These are phyloP conservation scores for Stenoptilia bipunctidactyla DNA, from an alignment of 2,888 invertebrate species.

Conservation along the genomic window DNA sequence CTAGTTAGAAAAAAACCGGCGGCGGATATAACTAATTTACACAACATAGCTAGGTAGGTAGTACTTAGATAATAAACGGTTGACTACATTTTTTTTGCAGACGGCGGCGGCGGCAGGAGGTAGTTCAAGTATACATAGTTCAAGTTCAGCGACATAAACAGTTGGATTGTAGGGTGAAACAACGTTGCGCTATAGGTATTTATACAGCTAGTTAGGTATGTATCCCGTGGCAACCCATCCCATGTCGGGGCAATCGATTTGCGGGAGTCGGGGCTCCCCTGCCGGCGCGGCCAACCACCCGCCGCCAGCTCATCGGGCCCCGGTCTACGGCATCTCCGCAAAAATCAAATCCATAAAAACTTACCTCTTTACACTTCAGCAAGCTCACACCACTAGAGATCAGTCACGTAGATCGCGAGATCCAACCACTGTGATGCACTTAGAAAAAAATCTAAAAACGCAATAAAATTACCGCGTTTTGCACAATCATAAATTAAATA, in stretches of 20 bases:
- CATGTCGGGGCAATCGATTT: conserved; percentile 58
- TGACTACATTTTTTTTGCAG: no score
- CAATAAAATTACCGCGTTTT: conserved; percentile 11
- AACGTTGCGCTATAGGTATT: conserved; percentile 16
- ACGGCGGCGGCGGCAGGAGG: no score
- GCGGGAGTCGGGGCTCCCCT: conserved; percentile 42
- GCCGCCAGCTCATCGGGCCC: conserved; percentile 29
- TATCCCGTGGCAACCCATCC: conserved; percentile 23
- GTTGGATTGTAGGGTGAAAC: conserved; percentile 30
- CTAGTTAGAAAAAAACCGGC: no score
- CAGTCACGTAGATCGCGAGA: conserved; percentile 56
- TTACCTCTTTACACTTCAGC: conserved; percentile 60
- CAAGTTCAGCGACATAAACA: no score
- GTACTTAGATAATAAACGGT: no score
- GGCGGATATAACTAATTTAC: no score
- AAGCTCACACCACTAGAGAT: conserved; percentile 48
- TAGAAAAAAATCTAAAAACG: conserved; percentile 30
- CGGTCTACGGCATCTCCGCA: not conserved
- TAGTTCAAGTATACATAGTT: no score
- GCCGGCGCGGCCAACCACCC: conserved; percentile 27
- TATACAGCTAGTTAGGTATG: conserved; percentile 15
- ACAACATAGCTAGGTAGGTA: no score
- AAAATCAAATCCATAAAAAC: conserved; percentile 37
- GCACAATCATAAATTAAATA: conserved; percentile 47
- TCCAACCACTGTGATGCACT: conserved; percentile 57